phyloP scores from a whole-genome alignment of 2,888 invertebrate species.

The Aspidiotus rigidus region DNA sequence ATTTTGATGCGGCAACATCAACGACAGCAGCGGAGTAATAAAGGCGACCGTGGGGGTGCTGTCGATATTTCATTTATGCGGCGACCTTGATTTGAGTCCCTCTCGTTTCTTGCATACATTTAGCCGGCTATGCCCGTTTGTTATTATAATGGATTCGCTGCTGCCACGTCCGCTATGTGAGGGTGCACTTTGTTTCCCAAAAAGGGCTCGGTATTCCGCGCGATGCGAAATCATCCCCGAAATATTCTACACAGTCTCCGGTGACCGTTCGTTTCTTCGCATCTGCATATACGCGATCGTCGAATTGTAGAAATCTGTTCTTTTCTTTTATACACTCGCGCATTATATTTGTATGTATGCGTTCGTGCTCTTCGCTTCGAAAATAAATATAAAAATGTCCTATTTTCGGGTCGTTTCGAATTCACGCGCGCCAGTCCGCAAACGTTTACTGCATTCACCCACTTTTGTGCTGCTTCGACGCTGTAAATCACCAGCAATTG shows the following conservation, averaged over 20 bases:
- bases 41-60: slow-evolving; percentile 31
- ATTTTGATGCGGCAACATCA: background rate
- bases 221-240: slow-evolving; percentile 5
- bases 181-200: background rate
- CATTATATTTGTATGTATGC: no score
- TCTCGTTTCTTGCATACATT: slow-evolving; percentile 22
- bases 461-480: no score
- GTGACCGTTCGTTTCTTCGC: background rate
- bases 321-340: no score
- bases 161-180: background rate
- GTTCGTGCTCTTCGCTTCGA: no score
- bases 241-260: slow-evolving; percentile 7
- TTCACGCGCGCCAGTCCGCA: no score
- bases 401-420: no score
- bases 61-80: slow-evolving; percentile 30
- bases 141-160: slow-evolving; percentile 19
- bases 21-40: slow-evolving; percentile 14
- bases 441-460: no score
- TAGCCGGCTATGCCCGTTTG: slow-evolving; percentile 11
- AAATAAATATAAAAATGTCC: no score
- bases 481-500: no score
- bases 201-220: background rate
- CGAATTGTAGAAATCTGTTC: background rate
- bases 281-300: slow-evolving; percentile 10
- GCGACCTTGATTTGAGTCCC: slow-evolving; percentile 31